phyloP scores from a whole-genome alignment of 1,140 invertebrate species.

The Ceratoteleas bidentatus region DNA sequence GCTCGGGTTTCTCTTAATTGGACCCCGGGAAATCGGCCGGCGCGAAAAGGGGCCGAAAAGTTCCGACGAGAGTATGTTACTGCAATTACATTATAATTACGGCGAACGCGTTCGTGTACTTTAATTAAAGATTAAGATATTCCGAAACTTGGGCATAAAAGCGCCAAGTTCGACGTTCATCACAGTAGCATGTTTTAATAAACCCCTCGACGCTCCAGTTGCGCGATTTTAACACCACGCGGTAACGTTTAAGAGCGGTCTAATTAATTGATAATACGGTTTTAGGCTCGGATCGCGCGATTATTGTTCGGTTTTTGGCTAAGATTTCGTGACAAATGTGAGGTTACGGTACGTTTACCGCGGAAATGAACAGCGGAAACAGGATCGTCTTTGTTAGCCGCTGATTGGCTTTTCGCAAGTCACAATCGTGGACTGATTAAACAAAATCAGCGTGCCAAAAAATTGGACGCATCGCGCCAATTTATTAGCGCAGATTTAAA shows the following conservation, averaged over 20 bases:
- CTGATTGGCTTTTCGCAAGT: not conserved
- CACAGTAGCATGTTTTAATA: slow-evolving; percentile 43
- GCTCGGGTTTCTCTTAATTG: slow-evolving; percentile 67
- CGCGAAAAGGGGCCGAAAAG: slow-evolving; percentile 43
- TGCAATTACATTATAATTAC: slow-evolving; percentile 73
- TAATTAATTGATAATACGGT: slow-evolving; percentile 19
- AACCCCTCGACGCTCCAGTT: slow-evolving; percentile 36
- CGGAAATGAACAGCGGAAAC: too few species aligned
- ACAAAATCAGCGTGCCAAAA: not conserved
- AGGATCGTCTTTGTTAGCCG: too few species aligned
- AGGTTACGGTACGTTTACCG: too few species aligned
- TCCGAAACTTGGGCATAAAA: slow-evolving; percentile 68
- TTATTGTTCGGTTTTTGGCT: too few species aligned
- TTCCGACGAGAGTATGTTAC: slow-evolving; percentile 67
- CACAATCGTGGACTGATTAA: not conserved
- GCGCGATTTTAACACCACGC: slow-evolving; percentile 28
- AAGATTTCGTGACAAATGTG: too few species aligned
- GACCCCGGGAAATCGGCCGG: slow-evolving; percentile 60
- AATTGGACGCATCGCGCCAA: slow-evolving; percentile 1
- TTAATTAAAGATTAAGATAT: slow-evolving; percentile 77
- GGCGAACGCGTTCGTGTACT: slow-evolving; percentile 52
- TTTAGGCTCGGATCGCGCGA: too few species aligned
- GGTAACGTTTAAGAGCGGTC: slow-evolving; percentile 3
- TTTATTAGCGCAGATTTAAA: slow-evolving; percentile 27
- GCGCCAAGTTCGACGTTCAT: slow-evolving; percentile 56